Evolutionary conservation across 2,888 invertebrate species (phyloP).

Genomic region (Sussaba pulchella): DNA sequence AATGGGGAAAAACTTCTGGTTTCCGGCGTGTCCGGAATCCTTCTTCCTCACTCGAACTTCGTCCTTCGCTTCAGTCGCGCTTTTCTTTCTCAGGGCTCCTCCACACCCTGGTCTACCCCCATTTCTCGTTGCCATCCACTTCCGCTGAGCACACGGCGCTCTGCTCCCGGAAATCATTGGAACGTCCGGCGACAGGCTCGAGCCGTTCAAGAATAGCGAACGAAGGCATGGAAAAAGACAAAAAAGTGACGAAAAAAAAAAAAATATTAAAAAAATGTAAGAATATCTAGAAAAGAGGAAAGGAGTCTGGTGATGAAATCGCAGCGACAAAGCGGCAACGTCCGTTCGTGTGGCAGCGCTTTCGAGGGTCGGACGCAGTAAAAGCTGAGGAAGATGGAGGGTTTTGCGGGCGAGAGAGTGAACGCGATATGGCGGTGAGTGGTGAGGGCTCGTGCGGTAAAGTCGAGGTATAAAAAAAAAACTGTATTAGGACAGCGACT

Average conservation of each 20-base stretch:
- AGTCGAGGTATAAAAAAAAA: constrained; percentile 46
- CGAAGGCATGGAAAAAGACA: constrained; percentile 12
- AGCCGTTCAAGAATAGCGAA: constrained; percentile 52
- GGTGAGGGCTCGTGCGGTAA: constrained; percentile 49
- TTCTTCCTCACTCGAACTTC: constrained; percentile 32
- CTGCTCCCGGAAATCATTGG: constrained; percentile 67
- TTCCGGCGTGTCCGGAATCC: constrained; percentile 57
- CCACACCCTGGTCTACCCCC: constrained; percentile 31
- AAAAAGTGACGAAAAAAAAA: constrained; percentile 3
- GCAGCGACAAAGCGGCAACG: constrained; percentile 48
- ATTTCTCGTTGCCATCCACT: constrained; percentile 62
- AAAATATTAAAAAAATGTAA: not conserved
- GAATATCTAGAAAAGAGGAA: not conserved
- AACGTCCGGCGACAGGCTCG: constrained; percentile 64
- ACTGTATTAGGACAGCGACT: constrained; percentile 21
- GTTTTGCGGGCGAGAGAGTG: constrained; percentile 23
- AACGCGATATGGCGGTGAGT: constrained; percentile 31
- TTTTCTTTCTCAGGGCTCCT: constrained; percentile 40
- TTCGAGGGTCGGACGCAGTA: constrained; percentile 26
- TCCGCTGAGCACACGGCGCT: constrained; percentile 61
- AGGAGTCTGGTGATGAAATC: constrained; percentile 2
- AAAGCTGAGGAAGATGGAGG: constrained; percentile 59
- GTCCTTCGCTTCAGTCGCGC: not conserved
- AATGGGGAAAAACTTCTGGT: constrained; percentile 59
- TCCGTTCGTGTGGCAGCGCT: constrained; percentile 38